Conservation (phyloP, 2,113 vertebrate species). For the Leiothrix lutea region DNA sequence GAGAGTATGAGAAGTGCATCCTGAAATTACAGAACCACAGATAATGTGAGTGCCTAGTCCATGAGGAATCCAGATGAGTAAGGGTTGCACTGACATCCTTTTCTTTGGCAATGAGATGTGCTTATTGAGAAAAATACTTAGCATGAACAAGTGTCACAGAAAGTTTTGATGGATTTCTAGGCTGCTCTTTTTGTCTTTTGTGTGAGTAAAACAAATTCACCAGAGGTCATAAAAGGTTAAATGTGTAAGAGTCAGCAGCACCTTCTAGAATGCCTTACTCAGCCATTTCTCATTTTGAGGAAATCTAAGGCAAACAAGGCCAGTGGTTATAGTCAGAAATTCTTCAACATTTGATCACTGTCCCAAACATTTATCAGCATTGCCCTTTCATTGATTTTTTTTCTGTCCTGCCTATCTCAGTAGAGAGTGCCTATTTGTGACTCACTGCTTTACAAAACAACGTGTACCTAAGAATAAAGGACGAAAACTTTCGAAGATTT, state of each 20-base stretch:
- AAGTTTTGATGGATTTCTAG: background rate
- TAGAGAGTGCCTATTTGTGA: background rate
- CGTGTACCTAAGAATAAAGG: background rate
- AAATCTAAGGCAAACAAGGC: background rate
- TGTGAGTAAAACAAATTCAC: background rate
- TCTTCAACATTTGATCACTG: background rate
- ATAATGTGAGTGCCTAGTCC: background rate
- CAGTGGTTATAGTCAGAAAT: background rate
- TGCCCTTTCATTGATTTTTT: background rate
- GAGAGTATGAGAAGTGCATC: background rate
- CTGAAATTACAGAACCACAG: background rate
- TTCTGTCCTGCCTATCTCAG: background rate
- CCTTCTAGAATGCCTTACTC: background rate
- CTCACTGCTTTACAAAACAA: background rate
- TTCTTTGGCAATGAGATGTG: background rate
- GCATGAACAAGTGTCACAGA: background rate
- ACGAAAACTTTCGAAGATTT: background rate
- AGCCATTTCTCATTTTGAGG: background rate
- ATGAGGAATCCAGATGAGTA: background rate
- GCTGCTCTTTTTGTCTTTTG: background rate
- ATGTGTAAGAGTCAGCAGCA: accelerated
- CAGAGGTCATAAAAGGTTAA: background rate
- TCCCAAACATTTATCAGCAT: background rate
- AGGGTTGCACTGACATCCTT: background rate
- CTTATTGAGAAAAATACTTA: background rate